Base-by-base conservation (phyloP, 2,113 vertebrate species). In the Heptranchias perlo region DNA sequence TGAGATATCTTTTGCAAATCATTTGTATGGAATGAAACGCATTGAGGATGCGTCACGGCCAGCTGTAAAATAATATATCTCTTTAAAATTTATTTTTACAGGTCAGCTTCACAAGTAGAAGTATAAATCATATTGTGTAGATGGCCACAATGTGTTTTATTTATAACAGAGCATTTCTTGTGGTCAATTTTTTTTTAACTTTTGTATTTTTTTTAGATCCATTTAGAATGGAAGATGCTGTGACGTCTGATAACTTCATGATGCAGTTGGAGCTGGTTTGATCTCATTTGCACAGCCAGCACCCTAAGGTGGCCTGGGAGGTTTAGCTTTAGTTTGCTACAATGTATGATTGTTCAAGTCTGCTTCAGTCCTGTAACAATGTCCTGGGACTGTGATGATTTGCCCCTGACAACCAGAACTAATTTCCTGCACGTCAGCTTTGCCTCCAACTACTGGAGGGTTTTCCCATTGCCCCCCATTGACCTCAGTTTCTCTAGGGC, bases 81-180 rank as follows among this genome's bases (percentile, higher is more conserved):
- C 94, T 69, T 94, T 91, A 54, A 58, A 94, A 94, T 94, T 94
- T 94, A 94, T 69, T 95, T 95, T 95, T 65, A 67, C 94, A 95
- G 94, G 94, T 73, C 94, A 95, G 64, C 25, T 65, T 44, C 65
- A 73, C 52, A 95, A 95, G 65, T 95, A 47, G 94, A 69, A 95
- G 25, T 95, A 95, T 95, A 69, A 95, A 95, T 95, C 94, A 95
- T 58, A 69, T 95, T 52, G 39, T 4, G 25, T 52, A 35, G 65
- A 25, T n/a, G 65, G 21, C 44, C 44, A 14, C 44, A 49, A 95
- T 49, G 65, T 61, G 39, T 65, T 65, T 65, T 94, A 67, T 65
- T 94, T 94, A 94, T 65, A 44, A 94, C n/a, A 94, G 35, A 94
- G 8, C n/a, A 67, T 94, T 65, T 47, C 13, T 47, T 67, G 65